Conservation (phyloP, 2,888 invertebrate genomes). For the Polyommatus iphigenia region DNA sequence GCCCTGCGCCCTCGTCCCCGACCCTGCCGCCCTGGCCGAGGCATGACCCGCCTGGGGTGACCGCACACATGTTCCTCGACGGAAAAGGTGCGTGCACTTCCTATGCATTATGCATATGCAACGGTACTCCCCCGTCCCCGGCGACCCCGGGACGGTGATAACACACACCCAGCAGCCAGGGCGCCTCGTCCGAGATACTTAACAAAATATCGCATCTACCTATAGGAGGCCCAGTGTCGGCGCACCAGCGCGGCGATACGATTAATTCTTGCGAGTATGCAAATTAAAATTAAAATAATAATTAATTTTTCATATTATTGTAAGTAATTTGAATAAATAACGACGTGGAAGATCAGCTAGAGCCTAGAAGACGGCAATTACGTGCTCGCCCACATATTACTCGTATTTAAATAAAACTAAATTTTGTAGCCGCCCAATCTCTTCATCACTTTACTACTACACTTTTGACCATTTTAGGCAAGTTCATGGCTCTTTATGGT, state of each 20-base stretch:
- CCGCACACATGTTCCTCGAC: conserved; percentile 72
- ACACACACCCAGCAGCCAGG: neutral
- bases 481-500: neutral
- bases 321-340: neutral
- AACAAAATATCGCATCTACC: neutral
- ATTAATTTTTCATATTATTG: neutral
- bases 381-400: neutral
- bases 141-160: neutral
- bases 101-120: neutral
- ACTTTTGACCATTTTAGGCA: neutral
- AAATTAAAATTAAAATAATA: neutral
- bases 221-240: neutral
- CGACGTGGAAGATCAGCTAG: neutral
- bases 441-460: neutral
- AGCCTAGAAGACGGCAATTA: neutral
- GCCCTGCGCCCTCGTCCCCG: neutral
- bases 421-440: neutral
- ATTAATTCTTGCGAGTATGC: neutral
- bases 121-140: neutral
- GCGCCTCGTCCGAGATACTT: neutral
- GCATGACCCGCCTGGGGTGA: conserved; percentile 48
- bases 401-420: neutral
- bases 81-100: conserved; percentile 58
- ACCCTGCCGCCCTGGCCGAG: conserved; percentile 1
- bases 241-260: neutral